phyloP scores from a whole-genome alignment of 2,888 invertebrate species.

The Folsomia manolachei region DNA sequence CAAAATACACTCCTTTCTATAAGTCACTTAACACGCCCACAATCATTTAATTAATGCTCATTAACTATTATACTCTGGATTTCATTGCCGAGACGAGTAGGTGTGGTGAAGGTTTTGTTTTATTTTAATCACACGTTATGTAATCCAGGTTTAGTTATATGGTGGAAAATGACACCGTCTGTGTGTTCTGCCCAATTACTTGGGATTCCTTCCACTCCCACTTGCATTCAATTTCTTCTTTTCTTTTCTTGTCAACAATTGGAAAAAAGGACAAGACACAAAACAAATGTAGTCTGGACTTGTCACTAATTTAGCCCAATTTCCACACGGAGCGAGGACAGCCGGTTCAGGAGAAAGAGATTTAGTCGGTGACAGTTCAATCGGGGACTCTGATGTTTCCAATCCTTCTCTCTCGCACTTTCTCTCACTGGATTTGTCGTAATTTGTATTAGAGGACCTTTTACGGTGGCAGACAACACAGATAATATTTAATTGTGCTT shows the following conservation, averaged over 20 bases:
- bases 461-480: neutral
- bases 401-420: neutral
- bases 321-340: neutral
- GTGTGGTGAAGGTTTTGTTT: no score
- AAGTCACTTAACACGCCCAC: no score
- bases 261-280: no score
- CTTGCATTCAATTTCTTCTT: no score
- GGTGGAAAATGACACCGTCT: no score
- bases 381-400: no score
- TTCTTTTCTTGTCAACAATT: neutral
- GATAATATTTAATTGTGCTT: neutral
- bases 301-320: slow-evolving; percentile 10
- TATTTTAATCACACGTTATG: neutral
- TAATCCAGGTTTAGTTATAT: no score
- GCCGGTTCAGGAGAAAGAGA: neutral
- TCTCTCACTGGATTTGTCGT: neutral
- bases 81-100: no score
- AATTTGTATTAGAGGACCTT: no score
- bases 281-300: neutral
- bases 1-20: no score
- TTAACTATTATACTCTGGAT: no score
- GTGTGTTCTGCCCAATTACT: neutral
- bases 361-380: neutral
- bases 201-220: neutral
- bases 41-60: no score